Base-by-base conservation (phyloP, 2,888 invertebrate genomes). In the Azorinus chamasolen region DNA sequence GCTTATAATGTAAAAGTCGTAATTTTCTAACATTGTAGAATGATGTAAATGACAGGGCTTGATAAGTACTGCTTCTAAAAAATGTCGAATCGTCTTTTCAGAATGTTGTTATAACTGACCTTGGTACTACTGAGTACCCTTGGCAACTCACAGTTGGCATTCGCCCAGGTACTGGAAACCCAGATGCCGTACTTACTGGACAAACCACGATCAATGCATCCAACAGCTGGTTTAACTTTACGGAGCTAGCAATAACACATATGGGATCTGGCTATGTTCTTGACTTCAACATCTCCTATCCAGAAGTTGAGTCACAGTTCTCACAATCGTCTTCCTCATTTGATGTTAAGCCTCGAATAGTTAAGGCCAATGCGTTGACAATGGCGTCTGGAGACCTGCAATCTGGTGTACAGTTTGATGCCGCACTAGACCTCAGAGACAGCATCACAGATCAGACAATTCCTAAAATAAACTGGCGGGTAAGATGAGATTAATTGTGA, bases 201-300 rank as follows among this genome's bases (percentile, higher is more conserved):
- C 85, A 82, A 18, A 75, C 76, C 2, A 84, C 75, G 0, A 77
- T 87, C 1, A 73, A 81, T 16, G 86, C 90, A 48, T 58, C 77
- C 2, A 61, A 87, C 50, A 91, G 91, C 18, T 90, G 88, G 86
- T 91, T 91, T 20, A 90, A 88, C 75, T 92, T 91, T 73, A 88
- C 88, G 1, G 88, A 88, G 46, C 82, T 92, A 2, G 69, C 75
- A n/a, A 86, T 92, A 10, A 79, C 87, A 12, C 88, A 87, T 62
- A 83, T 83, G 45, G 92, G 91, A 0, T 63, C 51, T 16, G 85
- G 79, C 32, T 91, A 89, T 75, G 72, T 85, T 16, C 57, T 90
- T 0, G 80, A 86, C 43, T 90, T 90, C 66, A 79, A 73, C 12
- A 78, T 90, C 5, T 75, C 82, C 2, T 78, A 64, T 8, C 89